Evolutionary conservation across 2,888 invertebrate genomes (phyloP), one percentile per base, ranked within the genome.

Genomic region (Zhengitettix transpicula): DNA sequence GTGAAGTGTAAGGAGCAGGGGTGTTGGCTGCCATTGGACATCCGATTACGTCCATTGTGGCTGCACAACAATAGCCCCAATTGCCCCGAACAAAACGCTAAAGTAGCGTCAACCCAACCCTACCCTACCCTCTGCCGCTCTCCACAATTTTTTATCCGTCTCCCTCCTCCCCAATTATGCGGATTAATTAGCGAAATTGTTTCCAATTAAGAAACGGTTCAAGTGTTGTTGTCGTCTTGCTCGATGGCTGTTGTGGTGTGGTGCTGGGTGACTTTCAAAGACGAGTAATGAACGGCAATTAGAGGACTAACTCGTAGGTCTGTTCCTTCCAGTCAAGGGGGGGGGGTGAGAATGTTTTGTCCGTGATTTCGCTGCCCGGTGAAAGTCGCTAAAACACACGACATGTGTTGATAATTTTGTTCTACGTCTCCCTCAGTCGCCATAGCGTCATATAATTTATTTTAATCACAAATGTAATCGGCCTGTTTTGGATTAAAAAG

Each of bases 201-300:
- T 74, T 70, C 75, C 76, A 77, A 77, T 77, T 77, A 77, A 75
- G 75, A 73, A 72, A 74, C 74, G 74, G 76, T 77, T 76, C 76
- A 75, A 65, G 57, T 54, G 62, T 59, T 61, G 61, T 59, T 59
- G 59, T 59, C 57, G 51, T 40, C 16, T 52, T 40, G 42, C 41
- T 28, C 28, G 28, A 28, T 28, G 28, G 28, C 28, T 28, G 28
- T 28, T 28, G 28, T 28, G 7, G 28, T 28, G 28, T 28, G 28
- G 2, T 28, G 28, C 28, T 28, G 28, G 28, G 28, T 28, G 53
- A n/a, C 53, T 16, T 41, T 58, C 54, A 58, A 54, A 54, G 58
- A 58, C 28, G 42, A 28, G 54, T 58, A 58, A 58, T 58, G 58
- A 58, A 54, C 53, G 54, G 53, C 28, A 53, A 53, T 53, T 16